Evolutionary conservation across 2,888 invertebrate genomes (phyloP), one percentile per base, ranked within the genome.

Genomic region (Drosophila rubida): DNA sequence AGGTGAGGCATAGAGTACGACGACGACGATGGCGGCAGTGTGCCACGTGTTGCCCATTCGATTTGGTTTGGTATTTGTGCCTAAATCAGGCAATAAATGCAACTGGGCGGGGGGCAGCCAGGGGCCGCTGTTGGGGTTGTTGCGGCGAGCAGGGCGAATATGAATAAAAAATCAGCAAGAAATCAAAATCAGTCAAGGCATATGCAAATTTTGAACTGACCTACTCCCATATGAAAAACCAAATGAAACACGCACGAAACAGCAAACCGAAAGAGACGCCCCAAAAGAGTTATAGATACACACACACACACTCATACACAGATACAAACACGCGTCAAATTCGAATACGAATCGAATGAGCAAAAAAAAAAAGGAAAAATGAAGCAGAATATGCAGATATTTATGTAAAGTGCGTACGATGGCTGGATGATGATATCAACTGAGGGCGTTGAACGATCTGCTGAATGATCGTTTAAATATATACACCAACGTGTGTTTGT

Each of bases 121-220:
- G 45, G 27, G 27, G 4, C 19, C 3, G 19, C 3, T 19, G 19
- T 19, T 19, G 19, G 19, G 19, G 19, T 19, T 19, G 19, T 19
- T 19, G 25, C 8, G 50, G 35, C 8, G n/a, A 27, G 23, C 35
- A 22, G 37, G n/a, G 27, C 61, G 80, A 84, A 88, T 84, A 87
- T 84, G 80, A 88, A 83, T 88, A 83, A 69, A 53, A 88, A 88
- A 78, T 80, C 70, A 59, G 69, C 74, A 76, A 84, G 89, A 73
- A 84, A 73, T 86, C 72, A 78, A 73, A 80, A 77, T 71, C 70
- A 75, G 66, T 73, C 75, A 75, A 75, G 75, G 81, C 79, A 78
- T 80, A 89, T 89, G 90, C 78, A 87, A 90, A 89, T 89, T 89
- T 90, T 80, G 87, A 90, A 85, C 85, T 85, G 85, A 85, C 85